Percentiles rank a stretch among this genome's conserved stretches.
phyloP scores from a whole-genome alignment of 2,888 invertebrate species.

The Spisula solida region DNA sequence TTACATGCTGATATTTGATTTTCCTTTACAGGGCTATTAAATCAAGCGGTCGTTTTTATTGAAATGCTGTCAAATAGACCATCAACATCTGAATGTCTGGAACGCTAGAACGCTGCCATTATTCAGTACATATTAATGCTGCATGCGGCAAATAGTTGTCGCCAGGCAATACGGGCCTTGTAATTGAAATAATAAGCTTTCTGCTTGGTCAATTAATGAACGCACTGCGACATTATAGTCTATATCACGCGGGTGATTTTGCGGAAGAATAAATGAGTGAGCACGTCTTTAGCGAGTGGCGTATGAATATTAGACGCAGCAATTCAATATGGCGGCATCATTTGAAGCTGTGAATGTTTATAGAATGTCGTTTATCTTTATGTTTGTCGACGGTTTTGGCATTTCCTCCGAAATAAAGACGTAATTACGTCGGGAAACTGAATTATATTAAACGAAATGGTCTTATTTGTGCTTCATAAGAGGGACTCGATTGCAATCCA shows the following conservation, averaged over 20 bases:
- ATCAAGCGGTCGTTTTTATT: conserved; percentile 62
- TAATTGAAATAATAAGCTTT: conserved; percentile 72
- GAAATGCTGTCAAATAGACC: conserved; percentile 58
- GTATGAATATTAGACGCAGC: conserved; percentile 66
- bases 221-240: conserved; percentile 53
- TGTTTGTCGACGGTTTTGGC: conserved; percentile 56
- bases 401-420: conserved; percentile 67
- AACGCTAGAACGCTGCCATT: conserved; percentile 46
- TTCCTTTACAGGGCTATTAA: conserved; percentile 43
- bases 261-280: conserved; percentile 68
- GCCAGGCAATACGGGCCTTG: conserved; percentile 69
- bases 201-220: conserved; percentile 72
- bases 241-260: conserved; percentile 71
- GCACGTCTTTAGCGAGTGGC: conserved; percentile 66
- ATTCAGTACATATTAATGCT: conserved; percentile 54
- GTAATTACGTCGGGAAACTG: conserved; percentile 69
- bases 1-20: conserved; percentile 32
- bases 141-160: conserved; percentile 52
- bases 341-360: conserved; percentile 63
- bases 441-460: conserved; percentile 73
- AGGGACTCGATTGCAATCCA: conserved; percentile 56
- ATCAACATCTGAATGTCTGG: conserved; percentile 38
- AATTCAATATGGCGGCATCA: conserved; percentile 65
- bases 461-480: conserved; percentile 69
- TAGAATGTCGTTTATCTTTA: conserved; percentile 69